These are phyloP conservation scores for Dysmachus trigonus DNA, from an alignment of 2,888 invertebrate genomes.

Conservation along the genomic window DNA sequence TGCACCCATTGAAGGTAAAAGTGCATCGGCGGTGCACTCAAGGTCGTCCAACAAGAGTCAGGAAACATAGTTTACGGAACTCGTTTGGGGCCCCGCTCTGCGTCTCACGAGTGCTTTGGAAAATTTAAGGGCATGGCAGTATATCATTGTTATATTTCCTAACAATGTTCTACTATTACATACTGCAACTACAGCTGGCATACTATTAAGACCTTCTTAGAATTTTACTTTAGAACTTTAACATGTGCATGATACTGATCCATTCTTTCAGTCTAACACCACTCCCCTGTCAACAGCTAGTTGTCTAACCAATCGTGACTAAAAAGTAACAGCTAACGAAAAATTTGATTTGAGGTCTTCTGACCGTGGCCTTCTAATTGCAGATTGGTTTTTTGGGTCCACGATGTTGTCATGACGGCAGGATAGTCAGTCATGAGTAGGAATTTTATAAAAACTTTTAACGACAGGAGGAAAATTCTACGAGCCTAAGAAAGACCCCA, in stretches of 20 bases:
- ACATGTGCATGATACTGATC: slow-evolving; percentile 19
- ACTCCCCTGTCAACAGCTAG: neutral
- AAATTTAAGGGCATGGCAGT: neutral
- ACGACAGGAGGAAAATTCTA: slow-evolving; percentile 39
- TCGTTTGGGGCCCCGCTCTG: neutral
- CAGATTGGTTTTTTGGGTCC: slow-evolving; percentile 11
- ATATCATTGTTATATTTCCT: neutral
- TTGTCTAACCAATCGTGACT: slow-evolving; percentile 18
- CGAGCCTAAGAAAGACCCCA: slow-evolving; percentile 17
- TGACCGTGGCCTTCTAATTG: slow-evolving; percentile 19
- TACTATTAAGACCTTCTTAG: neutral
- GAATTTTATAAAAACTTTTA: neutral
- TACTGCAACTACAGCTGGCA: neutral
- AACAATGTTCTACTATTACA: no score
- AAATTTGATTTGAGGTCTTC: slow-evolving; percentile 10
- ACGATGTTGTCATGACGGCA: slow-evolving; percentile 3
- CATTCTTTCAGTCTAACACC: slow-evolving; percentile 4
- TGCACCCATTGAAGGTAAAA: slow-evolving; percentile 36
- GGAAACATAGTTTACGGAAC: slow-evolving; percentile 31
- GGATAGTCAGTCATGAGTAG: slow-evolving; percentile 17
- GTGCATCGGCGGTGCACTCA: slow-evolving; percentile 20
- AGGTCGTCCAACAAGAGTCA: slow-evolving; percentile 33
- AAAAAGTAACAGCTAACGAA: slow-evolving; percentile 10
- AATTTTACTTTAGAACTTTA: neutral
- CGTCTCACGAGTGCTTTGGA: neutral